Conservation (phyloP, 2,888 invertebrate genomes). For the Patella depressa region DNA sequence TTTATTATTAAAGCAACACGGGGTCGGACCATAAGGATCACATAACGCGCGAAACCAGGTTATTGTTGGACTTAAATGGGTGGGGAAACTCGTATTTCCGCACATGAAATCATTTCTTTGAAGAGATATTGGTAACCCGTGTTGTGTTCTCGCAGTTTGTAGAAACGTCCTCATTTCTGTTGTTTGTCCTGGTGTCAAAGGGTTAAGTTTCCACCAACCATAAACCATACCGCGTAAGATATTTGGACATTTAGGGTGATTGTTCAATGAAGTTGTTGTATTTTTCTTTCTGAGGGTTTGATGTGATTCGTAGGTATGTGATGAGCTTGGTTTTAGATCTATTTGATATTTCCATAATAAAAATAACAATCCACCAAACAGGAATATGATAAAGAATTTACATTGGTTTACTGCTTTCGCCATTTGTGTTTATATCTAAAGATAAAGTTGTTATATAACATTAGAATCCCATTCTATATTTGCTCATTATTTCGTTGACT, state of each 20-base stretch:
- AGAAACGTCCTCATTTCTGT: neutral
- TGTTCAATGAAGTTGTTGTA: too few relatives aligned
- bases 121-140: neutral
- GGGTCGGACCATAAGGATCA: neutral
- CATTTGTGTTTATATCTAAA: too few relatives aligned
- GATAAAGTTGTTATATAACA: too few relatives aligned
- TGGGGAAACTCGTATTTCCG: neutral
- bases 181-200: neutral
- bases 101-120: neutral
- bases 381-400: too few relatives aligned
- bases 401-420: too few relatives aligned
- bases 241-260: neutral
- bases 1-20: slow-evolving; percentile 1
- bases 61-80: neutral
- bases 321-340: too few relatives aligned
- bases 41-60: neutral
- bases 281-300: too few relatives aligned
- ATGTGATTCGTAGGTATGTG: too few relatives aligned
- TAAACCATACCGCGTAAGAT: neutral
- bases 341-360: too few relatives aligned
- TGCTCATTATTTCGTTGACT: too few relatives aligned
- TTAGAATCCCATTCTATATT: too few relatives aligned
- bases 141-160: neutral
- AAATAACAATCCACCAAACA: too few relatives aligned
- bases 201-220: neutral